phyloP scores from a whole-genome alignment of 1,140 invertebrate species.

The Eueides isabella region DNA sequence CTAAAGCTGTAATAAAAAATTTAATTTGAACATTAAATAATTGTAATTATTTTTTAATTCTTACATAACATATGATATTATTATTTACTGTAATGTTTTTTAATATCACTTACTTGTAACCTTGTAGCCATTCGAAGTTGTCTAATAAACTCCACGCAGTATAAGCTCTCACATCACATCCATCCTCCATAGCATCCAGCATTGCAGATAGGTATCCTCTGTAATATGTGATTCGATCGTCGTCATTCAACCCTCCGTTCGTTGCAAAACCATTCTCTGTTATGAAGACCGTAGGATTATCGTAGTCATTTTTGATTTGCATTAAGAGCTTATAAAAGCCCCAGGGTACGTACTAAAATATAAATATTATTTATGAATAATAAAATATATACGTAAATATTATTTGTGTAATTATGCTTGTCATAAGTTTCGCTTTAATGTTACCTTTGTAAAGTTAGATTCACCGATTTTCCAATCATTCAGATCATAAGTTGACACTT shows the following conservation, averaged over 20 bases:
- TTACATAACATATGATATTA: too few species aligned
- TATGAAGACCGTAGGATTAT: conserved; percentile 58
- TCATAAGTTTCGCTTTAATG: too few species aligned
- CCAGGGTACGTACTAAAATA: conserved; percentile 46
- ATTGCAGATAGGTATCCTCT: conserved; percentile 67
- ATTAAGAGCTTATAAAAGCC: conserved; percentile 56
- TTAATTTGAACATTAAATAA: too few species aligned
- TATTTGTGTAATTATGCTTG: too few species aligned
- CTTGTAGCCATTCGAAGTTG: conserved; percentile 85
- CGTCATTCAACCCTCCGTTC: conserved; percentile 53
- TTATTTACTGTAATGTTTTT: too few species aligned
- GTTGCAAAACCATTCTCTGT: conserved; percentile 70
- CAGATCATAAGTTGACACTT: conserved; percentile 29
- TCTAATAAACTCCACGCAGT: conserved; percentile 86
- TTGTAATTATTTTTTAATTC: too few species aligned
- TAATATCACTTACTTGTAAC: conserved; percentile 74
- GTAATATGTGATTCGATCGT: conserved; percentile 71
- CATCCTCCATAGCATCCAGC: conserved; percentile 63
- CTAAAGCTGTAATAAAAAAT: neutral
- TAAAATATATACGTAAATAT: neutral
- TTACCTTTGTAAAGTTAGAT: conserved; percentile 13
- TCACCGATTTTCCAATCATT: conserved; percentile 42
- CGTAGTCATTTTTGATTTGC: conserved; percentile 57
- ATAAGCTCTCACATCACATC: conserved; percentile 77
- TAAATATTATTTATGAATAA: neutral